Conservation (phyloP, 1,140 invertebrate genomes). For the Drosophila pallidifrons region DNA sequence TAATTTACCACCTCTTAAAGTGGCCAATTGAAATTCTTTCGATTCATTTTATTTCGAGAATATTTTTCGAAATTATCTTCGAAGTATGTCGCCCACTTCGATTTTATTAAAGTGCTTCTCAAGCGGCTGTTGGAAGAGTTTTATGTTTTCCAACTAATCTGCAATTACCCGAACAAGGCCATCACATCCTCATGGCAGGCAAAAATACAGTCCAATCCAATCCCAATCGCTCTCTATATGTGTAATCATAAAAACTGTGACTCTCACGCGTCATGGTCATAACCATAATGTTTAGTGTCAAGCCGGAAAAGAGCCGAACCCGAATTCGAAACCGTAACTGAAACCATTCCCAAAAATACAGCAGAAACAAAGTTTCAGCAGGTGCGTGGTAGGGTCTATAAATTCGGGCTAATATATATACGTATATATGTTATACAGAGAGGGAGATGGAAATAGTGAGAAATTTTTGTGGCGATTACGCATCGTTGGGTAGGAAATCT, state of each 20-base stretch:
- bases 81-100: not conserved
- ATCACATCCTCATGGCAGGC: constrained; percentile 13
- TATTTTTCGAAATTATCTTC: constrained; percentile 11
- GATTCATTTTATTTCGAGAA: constrained; percentile 21
- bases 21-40: constrained; percentile 8
- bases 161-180: constrained; percentile 30
- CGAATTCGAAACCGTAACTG: constrained; percentile 3
- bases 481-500: constrained; percentile 35
- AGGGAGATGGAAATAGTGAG: not conserved
- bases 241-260: constrained; percentile 44
- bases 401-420: constrained; percentile 27
- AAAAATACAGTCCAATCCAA: constrained; percentile 1
- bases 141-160: constrained; percentile 41
- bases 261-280: constrained; percentile 59
- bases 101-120: constrained; percentile 12
- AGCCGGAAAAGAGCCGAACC: constrained; percentile 10
- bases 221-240: constrained; percentile 35
- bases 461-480: constrained; percentile 34
- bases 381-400: constrained; percentile 20
- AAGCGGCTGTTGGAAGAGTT: constrained; percentile 1
- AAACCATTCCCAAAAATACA: constrained; percentile 1
- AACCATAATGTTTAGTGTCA: constrained; percentile 62
- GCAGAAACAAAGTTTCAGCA: constrained; percentile 11
- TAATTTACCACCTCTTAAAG: constrained; percentile 8
- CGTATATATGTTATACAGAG: not conserved